Percentiles rank a stretch among this genome's conserved stretches.
Evolutionary conservation across 2,797 vertebrate genomes (phyloP).

Genomic region (Sebastes nivosus): DNA sequence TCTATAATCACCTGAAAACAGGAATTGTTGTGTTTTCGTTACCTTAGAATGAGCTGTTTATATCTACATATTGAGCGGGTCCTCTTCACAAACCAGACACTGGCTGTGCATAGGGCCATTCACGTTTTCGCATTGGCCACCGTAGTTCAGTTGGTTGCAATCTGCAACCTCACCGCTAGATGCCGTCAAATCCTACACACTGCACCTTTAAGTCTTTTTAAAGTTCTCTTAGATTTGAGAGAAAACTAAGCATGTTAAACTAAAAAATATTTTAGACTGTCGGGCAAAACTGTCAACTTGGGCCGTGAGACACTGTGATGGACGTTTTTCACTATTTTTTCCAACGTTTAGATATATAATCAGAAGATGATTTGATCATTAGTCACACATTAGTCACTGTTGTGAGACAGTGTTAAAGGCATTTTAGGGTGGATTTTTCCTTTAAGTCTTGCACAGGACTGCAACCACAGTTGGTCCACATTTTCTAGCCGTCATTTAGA

Average conservation of each 20-base stretch:
- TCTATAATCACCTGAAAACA: too few relatives aligned
- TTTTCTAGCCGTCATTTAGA: constrained; percentile 22
- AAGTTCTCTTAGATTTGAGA: neutral
- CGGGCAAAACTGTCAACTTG: too few relatives aligned
- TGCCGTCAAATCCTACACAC: too few relatives aligned
- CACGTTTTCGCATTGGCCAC: too few relatives aligned
- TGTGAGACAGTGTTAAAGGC: constrained; percentile 9
- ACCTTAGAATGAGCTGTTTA: too few relatives aligned
- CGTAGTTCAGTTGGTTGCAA: too few relatives aligned
- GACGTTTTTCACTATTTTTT: neutral
- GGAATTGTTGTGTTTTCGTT: too few relatives aligned
- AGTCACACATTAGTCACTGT: neutral
- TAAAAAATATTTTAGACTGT: neutral
- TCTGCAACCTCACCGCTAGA: too few relatives aligned
- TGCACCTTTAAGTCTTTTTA: neutral
- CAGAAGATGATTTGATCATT: neutral
- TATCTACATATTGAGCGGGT: too few relatives aligned
- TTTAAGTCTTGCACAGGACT: constrained; percentile 38
- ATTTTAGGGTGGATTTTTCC: constrained; percentile 51
- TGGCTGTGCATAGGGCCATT: too few relatives aligned
- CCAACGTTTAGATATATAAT: neutral
- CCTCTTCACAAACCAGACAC: too few relatives aligned
- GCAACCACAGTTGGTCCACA: constrained; percentile 50
- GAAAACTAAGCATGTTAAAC: neutral
- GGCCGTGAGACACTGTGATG: neutral